phyloP scores from a whole-genome alignment of 2,888 invertebrate species.

The Ephialtes manifestator region DNA sequence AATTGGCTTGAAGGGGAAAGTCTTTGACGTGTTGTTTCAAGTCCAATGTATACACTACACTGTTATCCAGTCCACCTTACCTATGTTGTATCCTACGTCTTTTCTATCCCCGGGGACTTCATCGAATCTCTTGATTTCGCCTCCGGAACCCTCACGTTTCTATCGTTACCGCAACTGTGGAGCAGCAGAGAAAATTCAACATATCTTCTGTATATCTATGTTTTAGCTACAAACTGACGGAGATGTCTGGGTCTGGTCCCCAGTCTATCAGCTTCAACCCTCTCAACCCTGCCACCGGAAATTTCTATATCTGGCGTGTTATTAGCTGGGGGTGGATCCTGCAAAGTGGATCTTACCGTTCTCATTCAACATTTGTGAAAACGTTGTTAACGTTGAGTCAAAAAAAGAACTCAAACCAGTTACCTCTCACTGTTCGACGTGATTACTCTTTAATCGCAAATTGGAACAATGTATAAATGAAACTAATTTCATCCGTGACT shows the following conservation, averaged over 20 bases:
- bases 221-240: slow-evolving; percentile 10
- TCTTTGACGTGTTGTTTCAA: slow-evolving; percentile 12
- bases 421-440: background rate
- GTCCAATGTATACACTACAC: background rate
- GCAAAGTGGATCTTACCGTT: background rate
- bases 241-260: background rate
- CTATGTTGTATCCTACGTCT: background rate
- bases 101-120: slow-evolving; percentile 21
- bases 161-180: slow-evolving; percentile 18
- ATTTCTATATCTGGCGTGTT: slow-evolving; percentile 20
- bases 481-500: background rate
- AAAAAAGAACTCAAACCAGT: background rate
- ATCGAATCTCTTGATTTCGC: slow-evolving; percentile 44
- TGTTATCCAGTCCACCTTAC: slow-evolving; percentile 2
- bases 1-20: background rate
- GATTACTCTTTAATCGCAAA: background rate
- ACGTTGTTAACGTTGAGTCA: background rate
- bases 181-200: slow-evolving; percentile 4
- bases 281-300: slow-evolving; percentile 10
- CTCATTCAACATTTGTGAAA: background rate
- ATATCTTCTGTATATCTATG: background rate
- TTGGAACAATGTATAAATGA: background rate
- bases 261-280: slow-evolving; percentile 29
- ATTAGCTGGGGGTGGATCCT: slow-evolving; percentile 12
- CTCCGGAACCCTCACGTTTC: slow-evolving; percentile 33